Percentiles rank a stretch among this genome's conserved stretches.
Conservation (phyloP, 2,113 vertebrate species). For the Cygnus buccinator region DNA sequence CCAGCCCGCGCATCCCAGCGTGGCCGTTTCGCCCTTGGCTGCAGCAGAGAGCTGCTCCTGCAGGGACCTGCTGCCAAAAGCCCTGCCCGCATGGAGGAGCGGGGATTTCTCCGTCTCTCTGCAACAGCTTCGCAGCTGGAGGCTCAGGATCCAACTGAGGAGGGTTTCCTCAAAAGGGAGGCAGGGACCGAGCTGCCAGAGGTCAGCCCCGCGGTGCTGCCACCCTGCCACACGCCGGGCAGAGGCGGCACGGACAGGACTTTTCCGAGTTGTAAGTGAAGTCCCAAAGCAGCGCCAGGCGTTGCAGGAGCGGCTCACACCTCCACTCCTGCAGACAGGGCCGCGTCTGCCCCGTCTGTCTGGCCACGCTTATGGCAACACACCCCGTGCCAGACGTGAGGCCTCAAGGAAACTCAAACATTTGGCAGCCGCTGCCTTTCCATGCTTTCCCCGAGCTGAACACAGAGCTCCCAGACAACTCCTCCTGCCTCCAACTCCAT, state of each 20-base stretch:
- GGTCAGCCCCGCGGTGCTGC: background rate
- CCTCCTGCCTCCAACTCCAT: background rate
- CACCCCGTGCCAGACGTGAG: background rate
- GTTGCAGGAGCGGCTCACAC: background rate
- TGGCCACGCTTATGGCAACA: background rate
- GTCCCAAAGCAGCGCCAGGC: background rate
- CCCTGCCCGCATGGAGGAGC: background rate
- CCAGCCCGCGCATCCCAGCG: background rate
- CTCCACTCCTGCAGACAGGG: background rate
- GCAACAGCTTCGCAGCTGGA: rapidly evolving
- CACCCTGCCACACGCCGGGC: background rate
- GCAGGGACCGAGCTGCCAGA: rapidly evolving
- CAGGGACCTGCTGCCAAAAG: background rate
- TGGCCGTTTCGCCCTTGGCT: background rate
- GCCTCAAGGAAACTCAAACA: conserved; percentile 61
- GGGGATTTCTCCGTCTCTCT: rapidly evolving
- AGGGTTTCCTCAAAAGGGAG: background rate
- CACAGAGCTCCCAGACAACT: background rate
- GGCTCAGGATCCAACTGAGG: rapidly evolving
- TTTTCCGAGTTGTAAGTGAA: background rate
- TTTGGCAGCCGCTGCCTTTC: background rate
- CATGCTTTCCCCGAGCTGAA: conserved; percentile 18
- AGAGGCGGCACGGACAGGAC: rapidly evolving
- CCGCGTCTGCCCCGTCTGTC: background rate
- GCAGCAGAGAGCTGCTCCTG: background rate